Evolutionary conservation across 2,797 vertebrate genomes (phyloP).

Genomic region (Danio albolineatus): DNA sequence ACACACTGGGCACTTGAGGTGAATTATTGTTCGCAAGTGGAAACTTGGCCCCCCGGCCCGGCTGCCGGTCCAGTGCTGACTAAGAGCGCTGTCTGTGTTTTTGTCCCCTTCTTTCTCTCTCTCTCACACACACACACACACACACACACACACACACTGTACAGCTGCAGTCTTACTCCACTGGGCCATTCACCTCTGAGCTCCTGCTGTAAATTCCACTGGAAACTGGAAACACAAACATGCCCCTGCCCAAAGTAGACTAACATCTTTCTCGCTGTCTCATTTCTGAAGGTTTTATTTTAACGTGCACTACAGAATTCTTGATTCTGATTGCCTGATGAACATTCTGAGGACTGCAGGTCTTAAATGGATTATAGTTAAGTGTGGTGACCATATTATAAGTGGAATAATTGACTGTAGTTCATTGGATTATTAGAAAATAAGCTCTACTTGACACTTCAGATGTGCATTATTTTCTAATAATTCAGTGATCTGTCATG

Average conservation of each 20-base stretch:
- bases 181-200: constrained; percentile 71
- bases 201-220: constrained; percentile 83
- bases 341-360: too few relatives aligned
- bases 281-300: constrained; percentile 15
- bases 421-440: too few relatives aligned
- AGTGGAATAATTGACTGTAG: too few relatives aligned
- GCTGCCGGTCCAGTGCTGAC: constrained; percentile 77
- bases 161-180: constrained; percentile 76
- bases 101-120: neutral
- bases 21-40: constrained; percentile 84
- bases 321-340: too few relatives aligned
- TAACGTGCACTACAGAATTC: too few relatives aligned
- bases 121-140: constrained; percentile 21
- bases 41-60: constrained; percentile 81
- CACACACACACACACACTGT: constrained; percentile 35
- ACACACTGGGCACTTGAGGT: constrained; percentile 73
- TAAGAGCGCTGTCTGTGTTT: constrained; percentile 74
- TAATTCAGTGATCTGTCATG: too few relatives aligned
- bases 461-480: too few relatives aligned
- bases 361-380: too few relatives aligned
- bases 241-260: constrained; percentile 50
- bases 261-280: constrained; percentile 20
- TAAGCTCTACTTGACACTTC: too few relatives aligned
- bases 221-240: constrained; percentile 85
- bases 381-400: too few relatives aligned